Evolutionary conservation across 2,113 vertebrate species (phyloP).

Genomic region (Chaenocephalus aceratus): DNA sequence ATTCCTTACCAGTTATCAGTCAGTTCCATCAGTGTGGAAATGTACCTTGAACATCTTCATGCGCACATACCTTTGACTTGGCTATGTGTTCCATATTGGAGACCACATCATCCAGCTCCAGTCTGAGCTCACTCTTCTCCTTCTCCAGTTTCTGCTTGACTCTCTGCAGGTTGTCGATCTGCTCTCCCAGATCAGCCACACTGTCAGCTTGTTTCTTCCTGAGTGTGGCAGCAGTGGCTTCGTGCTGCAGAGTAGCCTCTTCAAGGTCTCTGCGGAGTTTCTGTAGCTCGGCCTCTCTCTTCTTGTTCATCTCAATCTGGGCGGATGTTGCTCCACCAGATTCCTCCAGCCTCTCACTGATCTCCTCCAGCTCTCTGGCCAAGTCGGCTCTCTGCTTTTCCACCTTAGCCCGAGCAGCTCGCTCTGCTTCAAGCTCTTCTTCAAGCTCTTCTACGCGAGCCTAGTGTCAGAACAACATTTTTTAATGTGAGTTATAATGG

Average conservation of each 20-base stretch:
- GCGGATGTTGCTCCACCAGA: conserved; percentile 84
- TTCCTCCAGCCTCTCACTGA: conserved; percentile 85
- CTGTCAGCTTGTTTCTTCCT: conserved; percentile 85
- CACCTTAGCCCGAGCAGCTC: conserved; percentile 84
- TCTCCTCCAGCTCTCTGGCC: conserved; percentile 84
- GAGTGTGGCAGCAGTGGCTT: conserved; percentile 80
- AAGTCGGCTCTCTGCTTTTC: conserved; percentile 86
- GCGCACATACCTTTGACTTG: conserved; percentile 82
- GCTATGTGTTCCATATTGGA: conserved; percentile 74
- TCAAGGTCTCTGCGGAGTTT: conserved; percentile 85
- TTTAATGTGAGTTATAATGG: background rate
- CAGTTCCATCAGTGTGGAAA: background rate
- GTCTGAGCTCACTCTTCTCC: conserved; percentile 45
- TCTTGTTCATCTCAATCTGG: conserved; percentile 87
- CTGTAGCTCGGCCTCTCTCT: conserved; percentile 83
- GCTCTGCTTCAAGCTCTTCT: conserved; percentile 81
- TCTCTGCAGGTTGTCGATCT: conserved; percentile 87
- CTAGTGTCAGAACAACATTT: conserved; percentile 40
- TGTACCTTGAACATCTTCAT: background rate
- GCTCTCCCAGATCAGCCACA: conserved; percentile 81
- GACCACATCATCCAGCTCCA: conserved; percentile 50
- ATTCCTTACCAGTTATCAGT: background rate
- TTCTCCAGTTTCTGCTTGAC: conserved; percentile 49
- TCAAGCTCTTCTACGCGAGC: conserved; percentile 80
- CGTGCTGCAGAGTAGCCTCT: conserved; percentile 85